Conservation (phyloP, 2,888 invertebrate species). For the Patella caerulea region DNA sequence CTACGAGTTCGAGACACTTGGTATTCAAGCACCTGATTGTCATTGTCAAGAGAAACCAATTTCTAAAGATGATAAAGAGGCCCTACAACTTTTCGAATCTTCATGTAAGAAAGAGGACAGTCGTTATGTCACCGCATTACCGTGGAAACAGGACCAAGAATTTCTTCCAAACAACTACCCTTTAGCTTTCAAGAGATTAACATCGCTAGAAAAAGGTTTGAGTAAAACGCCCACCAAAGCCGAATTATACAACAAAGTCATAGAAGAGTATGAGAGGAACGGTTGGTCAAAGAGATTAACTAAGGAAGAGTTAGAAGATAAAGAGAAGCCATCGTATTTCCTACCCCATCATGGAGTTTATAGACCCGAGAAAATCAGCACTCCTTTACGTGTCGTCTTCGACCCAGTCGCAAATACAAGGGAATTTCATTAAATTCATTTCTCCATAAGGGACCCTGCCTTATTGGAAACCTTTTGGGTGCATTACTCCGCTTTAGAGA, state of each 20-base stretch:
- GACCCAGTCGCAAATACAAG: slow-evolving; percentile 10
- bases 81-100: no score
- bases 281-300: slow-evolving; percentile 18
- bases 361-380: slow-evolving; percentile 15
- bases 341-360: slow-evolving; percentile 23
- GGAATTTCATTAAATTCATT: slow-evolving; percentile 18
- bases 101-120: slow-evolving; percentile 14
- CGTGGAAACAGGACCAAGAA: slow-evolving; percentile 23
- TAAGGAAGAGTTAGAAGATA: neutral
- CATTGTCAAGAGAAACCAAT: no score
- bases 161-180: slow-evolving; percentile 20
- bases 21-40: no score
- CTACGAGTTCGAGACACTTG: no score
- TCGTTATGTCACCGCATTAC: slow-evolving; percentile 15
- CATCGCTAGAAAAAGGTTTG: slow-evolving; percentile 21
- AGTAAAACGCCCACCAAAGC: slow-evolving; percentile 13
- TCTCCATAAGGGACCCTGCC: slow-evolving; percentile 21
- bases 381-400: slow-evolving; percentile 26
- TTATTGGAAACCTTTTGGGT: slow-evolving; percentile 21
- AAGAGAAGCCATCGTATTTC: slow-evolving; percentile 16
- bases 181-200: slow-evolving; percentile 15
- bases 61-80: no score
- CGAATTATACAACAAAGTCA: slow-evolving; percentile 13
- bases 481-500: slow-evolving; percentile 19
- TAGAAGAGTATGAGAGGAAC: slow-evolving; percentile 18